Percentiles rank a stretch among this genome's conserved stretches.
phyloP scores from a whole-genome alignment of 1,140 invertebrate genomes.

The Carposina sasakii region DNA sequence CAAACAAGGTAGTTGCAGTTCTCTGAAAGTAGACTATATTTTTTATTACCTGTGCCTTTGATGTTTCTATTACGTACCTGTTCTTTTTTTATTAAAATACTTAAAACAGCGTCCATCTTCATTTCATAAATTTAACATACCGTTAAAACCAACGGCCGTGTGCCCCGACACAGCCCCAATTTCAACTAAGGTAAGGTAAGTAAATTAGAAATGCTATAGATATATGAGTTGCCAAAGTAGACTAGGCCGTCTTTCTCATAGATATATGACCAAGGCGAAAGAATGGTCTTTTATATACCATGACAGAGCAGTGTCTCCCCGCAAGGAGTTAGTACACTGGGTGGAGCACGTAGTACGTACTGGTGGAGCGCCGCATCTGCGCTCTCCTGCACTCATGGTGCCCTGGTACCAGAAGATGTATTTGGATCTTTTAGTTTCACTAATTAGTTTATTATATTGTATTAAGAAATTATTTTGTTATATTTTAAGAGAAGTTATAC shows the following conservation, averaged over 20 bases:
- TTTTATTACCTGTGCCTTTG: too few relatives aligned
- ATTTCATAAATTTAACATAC: too few relatives aligned
- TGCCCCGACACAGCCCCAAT: too few relatives aligned
- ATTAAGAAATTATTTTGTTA: too few relatives aligned
- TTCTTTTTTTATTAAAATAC: too few relatives aligned
- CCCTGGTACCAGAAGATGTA: conserved; percentile 38
- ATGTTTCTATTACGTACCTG: too few relatives aligned
- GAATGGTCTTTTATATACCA: conserved; percentile 28
- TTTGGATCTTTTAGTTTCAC: conserved; percentile 22
- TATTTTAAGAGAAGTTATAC: too few relatives aligned
- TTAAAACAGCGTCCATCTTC: too few relatives aligned
- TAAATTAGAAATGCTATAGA: too few relatives aligned
- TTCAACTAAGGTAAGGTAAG: background rate
- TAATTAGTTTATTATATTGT: too few relatives aligned
- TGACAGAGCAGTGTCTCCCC: conserved; percentile 20
- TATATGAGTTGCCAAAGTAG: too few relatives aligned
- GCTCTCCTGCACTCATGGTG: conserved; percentile 58
- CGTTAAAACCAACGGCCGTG: too few relatives aligned
- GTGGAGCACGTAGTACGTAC: conserved; percentile 34
- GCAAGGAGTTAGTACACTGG: conserved; percentile 33
- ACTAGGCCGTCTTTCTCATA: conserved; percentile 15
- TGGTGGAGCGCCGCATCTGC: conserved; percentile 62
- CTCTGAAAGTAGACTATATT: background rate
- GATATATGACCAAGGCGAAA: conserved; percentile 21
- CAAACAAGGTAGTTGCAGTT: background rate